Evolutionary conservation across 2,113 vertebrate genomes (phyloP), one percentile per base, ranked within the genome.

Genomic region (Colistium nudipinnis): DNA sequence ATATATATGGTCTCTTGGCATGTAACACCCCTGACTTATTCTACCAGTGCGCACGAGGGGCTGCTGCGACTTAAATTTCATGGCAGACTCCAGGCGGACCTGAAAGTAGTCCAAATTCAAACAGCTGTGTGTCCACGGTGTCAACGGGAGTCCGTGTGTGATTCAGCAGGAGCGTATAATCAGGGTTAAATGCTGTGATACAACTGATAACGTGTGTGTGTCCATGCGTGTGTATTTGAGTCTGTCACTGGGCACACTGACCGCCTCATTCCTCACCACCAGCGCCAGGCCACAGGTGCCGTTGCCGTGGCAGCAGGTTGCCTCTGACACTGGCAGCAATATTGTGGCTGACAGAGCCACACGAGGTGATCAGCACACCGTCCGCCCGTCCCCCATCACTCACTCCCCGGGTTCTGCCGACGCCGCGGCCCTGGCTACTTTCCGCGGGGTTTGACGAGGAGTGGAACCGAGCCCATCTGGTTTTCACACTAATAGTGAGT

Each of bases 311-410:
- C 55, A 47, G 63, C 54, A 70, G 66, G 56, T 73, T 85, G 24
- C 64, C 67, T 22, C 68, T 63, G 74, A 88, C 80, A 78, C 61
- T 67, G 56, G 73, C 81, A 63, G 76, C 81, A 89, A 89, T 83
- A 87, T 83, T 88, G 84, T 47, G 25, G 45, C 77, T 87, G 86
- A 86, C 88, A 84, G 78, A 76, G 49, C 84, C 60, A n/a, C 81
- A 85, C 86, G 67, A 79, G 74, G 76, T 69, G 83, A 89, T 86
- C 83, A 74, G 81, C 79, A 60, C 77, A 73, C 90, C 86, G 76
- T 80, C 62, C 41, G 60, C 66, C 48, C 20, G 39, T 57, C 70
- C 61, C n/a, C 68, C 51, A 89, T 91, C 83, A 81, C 81, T 89
- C 87, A 85, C 76, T 71, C 70, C 38, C 30, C 31, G 11, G 57